phyloP scores from a whole-genome alignment of 2,113 vertebrate genomes.

The Sinocyclocheilus anshuiensis region DNA sequence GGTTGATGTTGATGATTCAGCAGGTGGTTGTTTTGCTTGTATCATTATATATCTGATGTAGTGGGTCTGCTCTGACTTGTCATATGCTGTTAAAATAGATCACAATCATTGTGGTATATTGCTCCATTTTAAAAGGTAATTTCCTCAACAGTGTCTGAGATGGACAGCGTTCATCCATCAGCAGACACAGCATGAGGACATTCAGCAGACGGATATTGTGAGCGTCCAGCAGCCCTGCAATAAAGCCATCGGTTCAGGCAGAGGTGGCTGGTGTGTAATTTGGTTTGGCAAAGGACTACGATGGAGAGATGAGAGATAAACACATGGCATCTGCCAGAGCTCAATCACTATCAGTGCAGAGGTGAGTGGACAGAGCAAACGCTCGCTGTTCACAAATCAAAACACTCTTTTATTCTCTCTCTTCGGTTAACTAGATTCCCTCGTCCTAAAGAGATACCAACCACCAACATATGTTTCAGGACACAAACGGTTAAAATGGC shows the following conservation, averaged over 20 bases:
- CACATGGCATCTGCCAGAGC: slow-evolving; percentile 1
- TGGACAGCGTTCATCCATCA: neutral
- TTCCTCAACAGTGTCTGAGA: neutral
- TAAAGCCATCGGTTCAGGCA: slow-evolving; percentile 19
- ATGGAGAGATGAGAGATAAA: slow-evolving; percentile 25
- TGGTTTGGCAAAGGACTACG: slow-evolving; percentile 12
- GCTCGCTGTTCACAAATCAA: neutral
- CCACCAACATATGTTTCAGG: neutral
- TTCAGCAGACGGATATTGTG: neutral
- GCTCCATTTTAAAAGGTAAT: slow-evolving; percentile 4
- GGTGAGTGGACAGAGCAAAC: neutral
- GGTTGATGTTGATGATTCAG: neutral
- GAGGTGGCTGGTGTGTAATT: slow-evolving; percentile 16
- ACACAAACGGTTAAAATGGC: too few relatives aligned
- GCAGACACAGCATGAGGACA: neutral
- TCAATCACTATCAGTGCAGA: neutral
- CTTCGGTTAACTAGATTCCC: neutral
- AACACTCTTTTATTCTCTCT: neutral
- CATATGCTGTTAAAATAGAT: neutral
- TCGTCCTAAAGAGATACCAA: neutral
- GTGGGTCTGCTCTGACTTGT: neutral
- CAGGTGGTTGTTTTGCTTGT: neutral
- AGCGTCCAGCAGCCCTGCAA: slow-evolving; percentile 8
- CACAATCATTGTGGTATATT: neutral
- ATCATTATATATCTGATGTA: neutral